Percentiles rank a stretch among this genome's conserved stretches.
Conservation (phyloP, 1,140 invertebrate species). For the Hylaeus anthracinus region DNA sequence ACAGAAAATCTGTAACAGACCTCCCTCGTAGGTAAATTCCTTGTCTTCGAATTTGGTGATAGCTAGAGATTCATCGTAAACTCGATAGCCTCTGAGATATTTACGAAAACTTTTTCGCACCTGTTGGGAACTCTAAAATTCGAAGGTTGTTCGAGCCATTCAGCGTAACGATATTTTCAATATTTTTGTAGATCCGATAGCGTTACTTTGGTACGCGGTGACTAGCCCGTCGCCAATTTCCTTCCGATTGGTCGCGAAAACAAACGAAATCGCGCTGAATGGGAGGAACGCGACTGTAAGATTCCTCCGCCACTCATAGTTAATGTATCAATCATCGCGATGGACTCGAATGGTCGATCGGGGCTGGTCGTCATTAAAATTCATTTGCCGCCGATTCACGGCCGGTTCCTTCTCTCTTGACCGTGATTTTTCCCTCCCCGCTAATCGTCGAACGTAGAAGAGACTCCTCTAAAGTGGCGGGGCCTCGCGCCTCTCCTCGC, state of each 20-base stretch:
- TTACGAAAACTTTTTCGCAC: too few relatives aligned
- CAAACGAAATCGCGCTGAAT: neutral
- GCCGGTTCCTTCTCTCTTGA: conserved; percentile 29
- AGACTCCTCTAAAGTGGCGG: conserved; percentile 43
- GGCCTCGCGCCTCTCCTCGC: conserved; percentile 40
- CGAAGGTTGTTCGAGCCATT: too few relatives aligned
- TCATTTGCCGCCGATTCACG: conserved; percentile 67
- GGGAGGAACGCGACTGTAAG: conserved; percentile 4
- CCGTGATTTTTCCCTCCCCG: conserved; percentile 33
- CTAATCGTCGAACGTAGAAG: conserved; percentile 35
- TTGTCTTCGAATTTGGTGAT: too few relatives aligned
- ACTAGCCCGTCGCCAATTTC: too few relatives aligned
- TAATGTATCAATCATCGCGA: conserved; percentile 61
- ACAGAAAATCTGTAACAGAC: too few relatives aligned
- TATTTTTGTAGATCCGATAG: too few relatives aligned
- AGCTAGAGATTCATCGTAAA: too few relatives aligned
- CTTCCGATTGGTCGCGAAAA: neutral
- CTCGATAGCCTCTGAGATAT: too few relatives aligned
- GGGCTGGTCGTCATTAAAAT: conserved; percentile 62
- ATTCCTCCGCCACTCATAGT: conserved; percentile 6
- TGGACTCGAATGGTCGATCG: conserved; percentile 48
- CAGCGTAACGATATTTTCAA: too few relatives aligned
- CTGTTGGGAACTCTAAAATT: too few relatives aligned
- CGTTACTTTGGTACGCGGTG: too few relatives aligned
- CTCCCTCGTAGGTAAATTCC: too few relatives aligned